phyloP scores from a whole-genome alignment of 2,888 invertebrate species.

The Poecilus cupreus region DNA sequence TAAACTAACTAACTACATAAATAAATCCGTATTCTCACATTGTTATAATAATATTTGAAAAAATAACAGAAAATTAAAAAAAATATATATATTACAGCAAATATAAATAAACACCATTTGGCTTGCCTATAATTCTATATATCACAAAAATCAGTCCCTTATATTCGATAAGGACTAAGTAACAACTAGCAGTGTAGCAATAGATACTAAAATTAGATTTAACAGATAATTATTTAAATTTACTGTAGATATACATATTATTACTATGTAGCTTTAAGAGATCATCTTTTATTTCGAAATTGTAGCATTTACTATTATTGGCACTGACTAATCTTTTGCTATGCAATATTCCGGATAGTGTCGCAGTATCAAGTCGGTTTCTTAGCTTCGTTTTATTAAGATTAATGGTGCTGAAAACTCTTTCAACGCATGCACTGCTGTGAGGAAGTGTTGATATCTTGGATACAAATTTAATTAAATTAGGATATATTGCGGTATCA shows the following conservation, averaged over 20 bases:
- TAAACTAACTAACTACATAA: too few relatives aligned
- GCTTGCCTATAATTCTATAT: too few relatives aligned
- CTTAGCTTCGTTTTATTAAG: conserved; percentile 60
- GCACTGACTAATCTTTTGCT: conserved; percentile 34
- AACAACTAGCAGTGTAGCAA: too few relatives aligned
- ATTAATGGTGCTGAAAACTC: conserved; percentile 60
- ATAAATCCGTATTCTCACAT: too few relatives aligned
- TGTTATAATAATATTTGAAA: too few relatives aligned
- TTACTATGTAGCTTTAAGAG: conserved; percentile 2
- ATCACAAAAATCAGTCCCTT: too few relatives aligned
- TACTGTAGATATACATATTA: conserved; percentile 45
- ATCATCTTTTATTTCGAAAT: conserved; percentile 26
- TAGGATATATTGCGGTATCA: conserved; percentile 35
- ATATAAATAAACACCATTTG: too few relatives aligned
- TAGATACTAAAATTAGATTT: too few relatives aligned
- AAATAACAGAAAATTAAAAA: too few relatives aligned
- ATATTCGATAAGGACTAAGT: too few relatives aligned
- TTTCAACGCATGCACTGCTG: conserved; percentile 61
- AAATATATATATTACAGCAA: too few relatives aligned
- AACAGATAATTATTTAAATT: too few relatives aligned
- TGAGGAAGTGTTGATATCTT: conserved; percentile 58
- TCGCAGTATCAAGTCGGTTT: conserved; percentile 41
- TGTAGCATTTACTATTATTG: conserved; percentile 34
- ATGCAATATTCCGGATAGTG: conserved; percentile 35
- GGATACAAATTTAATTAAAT: conserved; percentile 18